Base-by-base conservation (phyloP, 2,888 invertebrate species). In the Dendrolimus houi region DNA sequence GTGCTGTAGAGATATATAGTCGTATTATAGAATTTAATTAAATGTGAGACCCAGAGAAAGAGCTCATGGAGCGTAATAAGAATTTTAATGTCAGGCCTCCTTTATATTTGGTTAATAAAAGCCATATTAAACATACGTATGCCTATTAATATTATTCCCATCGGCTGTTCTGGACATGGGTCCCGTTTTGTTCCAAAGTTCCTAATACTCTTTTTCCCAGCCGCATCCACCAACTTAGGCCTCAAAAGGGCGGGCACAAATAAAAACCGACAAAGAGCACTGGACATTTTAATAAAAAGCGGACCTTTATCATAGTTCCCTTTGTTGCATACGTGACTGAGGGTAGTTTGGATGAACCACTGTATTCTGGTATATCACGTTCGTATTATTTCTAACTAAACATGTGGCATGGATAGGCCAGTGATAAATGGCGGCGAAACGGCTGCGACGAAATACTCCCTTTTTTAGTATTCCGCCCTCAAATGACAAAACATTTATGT, bases 321-420 rank as follows among this genome's bases (percentile, higher is more conserved):
- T 81, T 81, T 79, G 79, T 79, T 73, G 72, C 71, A 74, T 77
- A 81, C 82, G 81, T 83, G 81, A 80, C 79, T 67, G 65, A 63
- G 62, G 65, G 71, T 73, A 74, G 74, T 74, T 72, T 66, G 67
- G 65, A 47, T 55, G 41, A 53, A 59, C 81, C 75, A 76, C 62
- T 66, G 62, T 67, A 69, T 60, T 59, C 53, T 61, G 79, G 55
- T 60, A 60, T 64, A 59, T 60, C 58, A 54, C 52, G 57, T 60
- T 57, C 58, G 58, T 57, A 47, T 57, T 56, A 53, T 60, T 61
- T 52, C 55, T 54, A n/a, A 47, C 47, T 47, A 52, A 54, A 56
- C 53, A 57, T 56, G 56, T 67, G 61, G 58, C 64, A 57, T 52
- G 55, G 52, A 59, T 52, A 56, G 69, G 55, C 65, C 70, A 66